These are phyloP conservation scores for Agapornis canus DNA, from an alignment of 2,797 vertebrate genomes.

Conservation along the genomic window DNA sequence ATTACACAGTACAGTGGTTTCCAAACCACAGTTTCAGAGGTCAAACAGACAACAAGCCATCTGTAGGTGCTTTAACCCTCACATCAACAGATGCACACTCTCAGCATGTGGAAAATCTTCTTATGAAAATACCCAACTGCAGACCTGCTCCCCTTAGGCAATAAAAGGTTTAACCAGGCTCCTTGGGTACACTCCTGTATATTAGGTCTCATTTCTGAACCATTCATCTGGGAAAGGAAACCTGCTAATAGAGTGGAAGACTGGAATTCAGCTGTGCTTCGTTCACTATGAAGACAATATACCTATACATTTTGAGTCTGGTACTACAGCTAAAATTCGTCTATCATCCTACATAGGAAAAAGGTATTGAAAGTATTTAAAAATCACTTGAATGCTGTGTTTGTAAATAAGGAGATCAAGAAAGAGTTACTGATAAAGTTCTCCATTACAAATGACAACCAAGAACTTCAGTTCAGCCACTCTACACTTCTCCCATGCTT, in stretches of 20 bases:
- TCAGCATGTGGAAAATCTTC: neutral
- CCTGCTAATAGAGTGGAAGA: neutral
- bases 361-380: neutral
- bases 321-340: neutral
- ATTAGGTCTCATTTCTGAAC: neutral
- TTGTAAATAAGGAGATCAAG: neutral
- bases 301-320: neutral
- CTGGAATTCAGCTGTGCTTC: neutral
- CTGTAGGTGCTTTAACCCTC: neutral
- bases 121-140: neutral
- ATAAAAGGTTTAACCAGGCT: neutral
- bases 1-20: neutral
- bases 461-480: neutral
- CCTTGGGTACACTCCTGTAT: neutral
- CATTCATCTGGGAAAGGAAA: neutral
- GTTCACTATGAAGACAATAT: neutral
- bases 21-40: neutral
- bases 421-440: neutral
- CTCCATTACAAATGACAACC: neutral
- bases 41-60: neutral
- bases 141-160: neutral
- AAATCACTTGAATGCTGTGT: neutral
- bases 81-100: neutral
- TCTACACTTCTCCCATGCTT: neutral
- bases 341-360: neutral